These are phyloP conservation scores for Dicerorhinus sumatrensis DNA, from an alignment of 2,113 vertebrate species.

Conservation along the genomic window DNA sequence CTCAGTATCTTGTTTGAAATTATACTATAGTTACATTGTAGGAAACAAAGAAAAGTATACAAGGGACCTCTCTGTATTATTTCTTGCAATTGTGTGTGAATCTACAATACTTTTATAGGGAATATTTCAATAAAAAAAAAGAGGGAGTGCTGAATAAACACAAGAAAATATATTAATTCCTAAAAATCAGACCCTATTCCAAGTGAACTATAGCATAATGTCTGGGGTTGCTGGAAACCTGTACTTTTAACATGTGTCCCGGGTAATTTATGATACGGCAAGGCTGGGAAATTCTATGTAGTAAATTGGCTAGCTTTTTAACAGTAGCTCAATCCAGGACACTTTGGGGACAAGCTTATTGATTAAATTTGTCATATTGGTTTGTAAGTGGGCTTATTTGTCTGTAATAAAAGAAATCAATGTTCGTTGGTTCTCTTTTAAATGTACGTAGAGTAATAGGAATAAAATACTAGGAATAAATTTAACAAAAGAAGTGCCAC, in stretches of 20 bases:
- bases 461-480: conserved; percentile 15
- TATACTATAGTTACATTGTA: not conserved
- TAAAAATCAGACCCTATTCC: not conserved
- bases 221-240: not conserved
- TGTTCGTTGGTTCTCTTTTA: not conserved
- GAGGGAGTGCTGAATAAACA: not conserved
- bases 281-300: not conserved
- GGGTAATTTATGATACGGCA: not conserved
- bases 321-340: not conserved
- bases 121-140: not conserved
- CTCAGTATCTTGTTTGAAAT: not conserved
- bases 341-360: not conserved
- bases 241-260: not conserved
- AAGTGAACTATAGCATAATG: not conserved
- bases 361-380: not conserved
- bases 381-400: not conserved
- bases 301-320: not conserved
- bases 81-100: not conserved
- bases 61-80: not conserved
- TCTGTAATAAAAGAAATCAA: not conserved
- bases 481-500: not conserved
- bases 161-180: not conserved
- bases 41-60: not conserved
- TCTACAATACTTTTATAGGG: not conserved
- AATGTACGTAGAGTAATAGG: not conserved